These are phyloP conservation scores for Micromussa lordhowensis DNA, from an alignment of 92 coral and sea anemone species.

Conservation along the genomic window DNA sequence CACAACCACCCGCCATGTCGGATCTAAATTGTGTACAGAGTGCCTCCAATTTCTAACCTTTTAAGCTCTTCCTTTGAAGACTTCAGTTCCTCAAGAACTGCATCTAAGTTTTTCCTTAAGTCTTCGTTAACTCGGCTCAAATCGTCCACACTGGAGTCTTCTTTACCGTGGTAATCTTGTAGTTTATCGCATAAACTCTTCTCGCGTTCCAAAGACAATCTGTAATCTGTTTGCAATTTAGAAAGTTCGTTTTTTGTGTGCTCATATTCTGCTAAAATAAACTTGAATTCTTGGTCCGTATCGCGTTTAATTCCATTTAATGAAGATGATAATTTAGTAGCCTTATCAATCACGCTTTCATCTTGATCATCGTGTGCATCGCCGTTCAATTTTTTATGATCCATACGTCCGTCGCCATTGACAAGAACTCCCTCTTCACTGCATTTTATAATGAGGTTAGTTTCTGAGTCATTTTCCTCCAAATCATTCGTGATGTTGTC, in stretches of 20 bases:
- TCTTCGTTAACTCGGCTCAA: slow-evolving; percentile 89
- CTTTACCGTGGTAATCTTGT: slow-evolving; percentile 70
- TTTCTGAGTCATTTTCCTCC: slow-evolving; percentile 35
- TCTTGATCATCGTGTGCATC: slow-evolving; percentile 15
- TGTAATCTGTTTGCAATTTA: slow-evolving; percentile 77
- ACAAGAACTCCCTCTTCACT: slow-evolving; percentile 16
- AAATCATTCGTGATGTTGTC: slow-evolving; percentile 40
- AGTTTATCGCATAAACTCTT: slow-evolving; percentile 75
- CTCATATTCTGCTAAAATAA: slow-evolving; percentile 78
- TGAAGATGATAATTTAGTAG: slow-evolving; percentile 15
- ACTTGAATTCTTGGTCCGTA: slow-evolving; percentile 63
- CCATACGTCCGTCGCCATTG: slow-evolving; percentile 16
- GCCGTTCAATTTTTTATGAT: slow-evolving; percentile 31
- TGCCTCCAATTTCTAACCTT: slow-evolving; percentile 61
- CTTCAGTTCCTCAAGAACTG: slow-evolving; percentile 75
- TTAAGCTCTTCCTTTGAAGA: slow-evolving; percentile 75
- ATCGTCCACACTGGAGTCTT: slow-evolving; percentile 74
- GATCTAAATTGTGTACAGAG: not conserved
- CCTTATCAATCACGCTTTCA: not conserved
- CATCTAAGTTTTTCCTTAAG: slow-evolving; percentile 75
- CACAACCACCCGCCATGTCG: not conserved
- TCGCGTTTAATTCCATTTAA: slow-evolving; percentile 75
- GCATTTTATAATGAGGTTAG: not conserved
- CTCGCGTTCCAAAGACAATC: slow-evolving; percentile 81
- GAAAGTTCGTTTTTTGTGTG: slow-evolving; percentile 72